phyloP scores from a whole-genome alignment of 2,797 vertebrate genomes.

The Brachyalestes nurse region DNA sequence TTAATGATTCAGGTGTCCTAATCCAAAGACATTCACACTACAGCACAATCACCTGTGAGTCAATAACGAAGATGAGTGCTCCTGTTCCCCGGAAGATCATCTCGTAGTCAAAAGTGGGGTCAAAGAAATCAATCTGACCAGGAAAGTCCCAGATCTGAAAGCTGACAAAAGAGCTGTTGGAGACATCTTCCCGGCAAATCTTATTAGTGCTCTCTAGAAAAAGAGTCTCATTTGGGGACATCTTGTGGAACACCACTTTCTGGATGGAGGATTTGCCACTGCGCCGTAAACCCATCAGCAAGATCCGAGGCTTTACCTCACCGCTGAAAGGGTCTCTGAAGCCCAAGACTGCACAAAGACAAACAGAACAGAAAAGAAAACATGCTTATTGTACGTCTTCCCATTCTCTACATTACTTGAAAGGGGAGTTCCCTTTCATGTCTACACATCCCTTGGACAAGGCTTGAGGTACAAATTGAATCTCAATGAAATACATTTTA shows the following conservation, averaged over 20 bases:
- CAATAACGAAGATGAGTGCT: constrained; percentile 90
- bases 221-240: constrained; percentile 90
- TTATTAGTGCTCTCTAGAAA: constrained; percentile 92
- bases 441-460: not conserved
- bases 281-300: constrained; percentile 92
- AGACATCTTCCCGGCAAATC: constrained; percentile 90
- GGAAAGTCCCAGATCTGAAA: constrained; percentile 95
- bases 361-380: constrained; percentile 36
- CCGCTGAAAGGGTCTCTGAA: constrained; percentile 87
- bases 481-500: not conserved
- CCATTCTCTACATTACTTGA: not conserved
- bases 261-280: constrained; percentile 96
- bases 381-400: not conserved
- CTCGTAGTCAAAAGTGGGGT: constrained; percentile 91
- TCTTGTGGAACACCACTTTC: constrained; percentile 94
- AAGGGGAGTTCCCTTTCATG: not conserved
- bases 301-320: constrained; percentile 92
- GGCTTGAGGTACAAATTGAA: not conserved
- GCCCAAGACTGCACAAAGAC: constrained; percentile 78
- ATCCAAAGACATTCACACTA: not conserved
- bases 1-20: not conserved
- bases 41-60: constrained; percentile 83
- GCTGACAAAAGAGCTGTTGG: constrained; percentile 91
- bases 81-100: constrained; percentile 93
- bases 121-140: constrained; percentile 91